Base-by-base conservation (phyloP, 1,140 invertebrate species). In the Euwallacea fornicatus region DNA sequence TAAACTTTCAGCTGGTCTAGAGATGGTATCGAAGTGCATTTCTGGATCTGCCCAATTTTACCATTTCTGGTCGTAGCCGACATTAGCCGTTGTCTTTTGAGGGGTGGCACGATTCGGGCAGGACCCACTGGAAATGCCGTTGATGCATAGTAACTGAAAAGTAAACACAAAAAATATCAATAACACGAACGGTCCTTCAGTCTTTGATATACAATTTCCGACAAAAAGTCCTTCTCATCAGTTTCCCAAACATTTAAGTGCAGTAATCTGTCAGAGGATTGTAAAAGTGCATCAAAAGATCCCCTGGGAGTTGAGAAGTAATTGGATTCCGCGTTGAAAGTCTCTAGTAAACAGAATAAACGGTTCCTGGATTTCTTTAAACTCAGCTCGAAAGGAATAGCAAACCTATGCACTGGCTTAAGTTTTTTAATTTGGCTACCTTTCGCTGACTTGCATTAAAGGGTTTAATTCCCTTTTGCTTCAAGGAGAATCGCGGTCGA, bases 1-100 rank as follows among this genome's bases (percentile, higher is more conserved):
- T 82, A 82, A 46, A 80, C 77, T 80, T 82, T 82, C 41, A 81
- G 79, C 75, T 81, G 80, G 76, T 81, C 80, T 44, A 81, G 71
- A 59, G 79, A 76, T 42, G 79, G 78, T 53, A 79, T 70, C 7
- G 75, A 72, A 46, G 69, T 76, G 16, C 66, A 73, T 72, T 81
- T 81, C 59, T 77, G 75, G 11, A 74, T 71, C 76, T 79, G 76
- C 77, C 76, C 79, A 65, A 63, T 77, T 72, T 81, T 81, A 61
- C 75, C 76, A 73, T 77, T 81, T 76, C 80, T 75, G 55, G 76
- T 73, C 60, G 77, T 72, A 42, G 80, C 76, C 47, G 76, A 73
- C 80, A 81, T 80, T 65, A 82, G 73, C 70, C 80, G 75, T 71
- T 79, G 80, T 54, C 80, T 66, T 75, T 82, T 82, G 54, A 82